A percentile compares a stretch with the other conserved stretches of the same genome.
Conservation (phyloP, 2,888 invertebrate species). For the Pyrochroa serraticornis region DNA sequence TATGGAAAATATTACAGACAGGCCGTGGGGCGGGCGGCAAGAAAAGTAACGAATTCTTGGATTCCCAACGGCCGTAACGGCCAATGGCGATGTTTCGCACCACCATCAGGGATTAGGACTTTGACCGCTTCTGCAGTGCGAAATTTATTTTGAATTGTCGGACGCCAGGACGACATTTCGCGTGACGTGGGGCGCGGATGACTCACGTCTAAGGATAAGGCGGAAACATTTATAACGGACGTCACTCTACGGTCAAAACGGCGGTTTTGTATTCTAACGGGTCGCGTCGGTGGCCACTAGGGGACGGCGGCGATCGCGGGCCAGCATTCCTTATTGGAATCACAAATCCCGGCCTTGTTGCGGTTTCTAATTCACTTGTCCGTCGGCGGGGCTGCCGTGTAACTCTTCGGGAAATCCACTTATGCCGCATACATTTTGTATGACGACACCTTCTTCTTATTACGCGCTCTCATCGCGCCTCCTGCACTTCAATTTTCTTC, state of each 20-base stretch:
- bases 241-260: conserved; percentile 46
- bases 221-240: conserved; percentile 50
- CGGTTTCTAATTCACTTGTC: conserved; percentile 50
- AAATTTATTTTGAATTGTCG: conserved; percentile 52
- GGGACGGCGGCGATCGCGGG: conserved; percentile 45
- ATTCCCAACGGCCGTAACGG: conserved; percentile 44
- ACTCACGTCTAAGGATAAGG: conserved; percentile 39
- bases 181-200: conserved; percentile 39
- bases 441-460: conserved; percentile 49
- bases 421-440: conserved; percentile 55
- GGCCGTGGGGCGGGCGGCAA: conserved; percentile 37
- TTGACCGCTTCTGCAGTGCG: conserved; percentile 51
- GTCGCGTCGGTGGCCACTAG: conserved; percentile 32
- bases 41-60: conserved; percentile 56
- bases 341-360: conserved; percentile 49
- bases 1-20: conserved; percentile 61
- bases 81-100: conserved; percentile 43
- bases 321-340: conserved; percentile 53
- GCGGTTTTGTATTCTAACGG: conserved; percentile 48
- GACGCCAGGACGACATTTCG: conserved; percentile 35
- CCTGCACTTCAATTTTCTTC: conserved; percentile 48
- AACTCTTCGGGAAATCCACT: conserved; percentile 50
- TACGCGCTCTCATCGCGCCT: conserved; percentile 36
- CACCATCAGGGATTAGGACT: conserved; percentile 51
- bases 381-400: conserved; percentile 15